These are phyloP conservation scores for Tiaroga cobitis DNA, from an alignment of 2,797 vertebrate species.

Conservation along the genomic window DNA sequence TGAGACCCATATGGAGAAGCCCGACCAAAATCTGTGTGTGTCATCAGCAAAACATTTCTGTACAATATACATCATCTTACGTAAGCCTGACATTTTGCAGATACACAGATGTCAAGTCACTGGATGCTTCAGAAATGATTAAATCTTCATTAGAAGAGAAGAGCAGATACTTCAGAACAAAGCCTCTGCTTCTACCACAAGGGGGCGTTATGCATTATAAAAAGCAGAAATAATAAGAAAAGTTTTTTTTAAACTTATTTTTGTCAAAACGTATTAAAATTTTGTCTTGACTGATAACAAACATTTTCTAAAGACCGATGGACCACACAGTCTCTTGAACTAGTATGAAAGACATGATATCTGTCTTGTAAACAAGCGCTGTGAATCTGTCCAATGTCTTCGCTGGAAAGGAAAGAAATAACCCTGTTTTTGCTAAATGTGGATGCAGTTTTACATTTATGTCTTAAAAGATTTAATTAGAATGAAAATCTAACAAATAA, in stretches of 20 bases:
- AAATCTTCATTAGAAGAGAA: constrained; percentile 14
- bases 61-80: constrained; percentile 39
- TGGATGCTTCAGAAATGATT: constrained; percentile 2
- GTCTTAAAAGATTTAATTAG: not conserved
- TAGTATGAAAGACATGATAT: not conserved
- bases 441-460: not conserved
- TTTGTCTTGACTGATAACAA: not conserved
- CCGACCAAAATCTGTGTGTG: constrained; percentile 28
- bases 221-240: not conserved
- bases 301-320: not conserved
- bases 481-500: not conserved
- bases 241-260: too few species aligned
- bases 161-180: not conserved
- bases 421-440: not conserved
- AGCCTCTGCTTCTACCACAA: constrained; percentile 26
- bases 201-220: constrained; percentile 32
- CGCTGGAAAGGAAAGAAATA: not conserved
- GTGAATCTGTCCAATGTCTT: not conserved
- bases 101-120: constrained; percentile 34
- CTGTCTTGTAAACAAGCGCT: not conserved
- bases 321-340: not conserved
- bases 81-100: constrained; percentile 25
- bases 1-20: constrained; percentile 46
- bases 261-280: too few species aligned
- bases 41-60: constrained; percentile 41